A percentile compares a stretch with the other conserved stretches of the same genome.
Evolutionary conservation across 2,888 invertebrate species (phyloP).

Genomic region (Liopterus haemorrhoidalis): DNA sequence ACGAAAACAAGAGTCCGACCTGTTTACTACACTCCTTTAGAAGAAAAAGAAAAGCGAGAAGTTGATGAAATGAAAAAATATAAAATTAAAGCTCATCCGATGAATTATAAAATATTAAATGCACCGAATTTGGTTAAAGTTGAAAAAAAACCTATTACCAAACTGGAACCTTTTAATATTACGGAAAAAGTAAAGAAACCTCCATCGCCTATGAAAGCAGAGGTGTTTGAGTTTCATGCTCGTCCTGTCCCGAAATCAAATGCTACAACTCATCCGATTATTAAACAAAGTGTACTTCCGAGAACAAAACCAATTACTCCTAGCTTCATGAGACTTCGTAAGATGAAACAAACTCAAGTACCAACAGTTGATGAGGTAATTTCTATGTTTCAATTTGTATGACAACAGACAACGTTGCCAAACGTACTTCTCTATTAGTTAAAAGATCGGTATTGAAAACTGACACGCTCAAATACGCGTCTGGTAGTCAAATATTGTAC

Average conservation of each 20-base stretch:
- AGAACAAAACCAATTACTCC: constrained; percentile 17
- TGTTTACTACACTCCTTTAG: constrained; percentile 50
- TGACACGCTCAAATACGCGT: no score
- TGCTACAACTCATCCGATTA: constrained; percentile 47
- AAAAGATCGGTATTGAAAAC: no score
- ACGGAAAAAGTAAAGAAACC: constrained; percentile 45
- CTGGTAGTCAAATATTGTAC: no score
- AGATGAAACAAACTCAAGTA: constrained; percentile 12
- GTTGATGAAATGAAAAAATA: constrained; percentile 59
- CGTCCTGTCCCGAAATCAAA: constrained; percentile 56
- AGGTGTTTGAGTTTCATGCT: constrained; percentile 51
- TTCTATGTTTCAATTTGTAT: no score
- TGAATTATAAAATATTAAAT: constrained; percentile 55
- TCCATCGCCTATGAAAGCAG: constrained; percentile 7
- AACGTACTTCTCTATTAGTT: no score
- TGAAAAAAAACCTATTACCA: constrained; percentile 52
- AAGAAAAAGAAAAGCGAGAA: constrained; percentile 58
- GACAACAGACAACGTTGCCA: no score
- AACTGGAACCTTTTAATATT: constrained; percentile 60
- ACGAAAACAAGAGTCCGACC: constrained; percentile 54
- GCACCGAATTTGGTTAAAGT: constrained; percentile 48
- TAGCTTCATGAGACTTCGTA: constrained; percentile 14
- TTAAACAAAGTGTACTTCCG: constrained; percentile 40
- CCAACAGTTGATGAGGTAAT: constrained; percentile 8
- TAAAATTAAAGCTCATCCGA: constrained; percentile 62